These are phyloP conservation scores for Lycorma delicatula DNA, from an alignment of 1,140 invertebrate genomes.

Conservation along the genomic window DNA sequence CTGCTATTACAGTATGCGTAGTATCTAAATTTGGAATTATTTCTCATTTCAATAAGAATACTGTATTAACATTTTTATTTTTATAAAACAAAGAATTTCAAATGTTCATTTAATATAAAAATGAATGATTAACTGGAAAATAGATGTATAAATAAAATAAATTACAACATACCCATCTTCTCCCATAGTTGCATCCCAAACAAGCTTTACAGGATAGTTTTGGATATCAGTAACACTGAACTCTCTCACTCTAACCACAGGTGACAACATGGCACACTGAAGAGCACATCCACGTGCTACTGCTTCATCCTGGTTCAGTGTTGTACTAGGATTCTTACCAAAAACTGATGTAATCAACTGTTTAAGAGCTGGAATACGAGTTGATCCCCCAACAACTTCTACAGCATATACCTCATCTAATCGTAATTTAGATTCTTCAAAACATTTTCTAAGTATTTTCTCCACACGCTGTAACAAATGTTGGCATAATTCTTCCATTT, in stretches of 20 bases:
- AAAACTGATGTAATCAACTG: constrained; percentile 79
- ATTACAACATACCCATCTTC: constrained; percentile 51
- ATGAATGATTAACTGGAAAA: no score
- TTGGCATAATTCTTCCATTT: constrained; percentile 72
- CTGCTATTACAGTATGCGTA: no score
- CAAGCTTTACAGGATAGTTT: constrained; percentile 79
- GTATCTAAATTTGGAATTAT: no score
- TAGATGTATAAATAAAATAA: no score
- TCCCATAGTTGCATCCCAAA: constrained; percentile 67
- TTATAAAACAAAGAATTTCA: no score
- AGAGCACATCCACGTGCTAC: constrained; percentile 92
- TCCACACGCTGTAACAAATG: constrained; percentile 68
- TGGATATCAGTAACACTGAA: constrained; percentile 90
- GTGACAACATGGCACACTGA: constrained; percentile 94
- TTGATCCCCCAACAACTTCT: constrained; percentile 94
- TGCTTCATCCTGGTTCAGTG: constrained; percentile 96
- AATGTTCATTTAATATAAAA: no score
- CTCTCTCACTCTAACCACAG: constrained; percentile 90
- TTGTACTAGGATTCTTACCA: constrained; percentile 80
- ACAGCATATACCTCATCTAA: constrained; percentile 85
- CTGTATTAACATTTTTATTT: no score
- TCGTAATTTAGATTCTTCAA: constrained; percentile 68
- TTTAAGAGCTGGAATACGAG: constrained; percentile 89
- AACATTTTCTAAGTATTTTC: constrained; percentile 52
- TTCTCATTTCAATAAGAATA: no score